Base-by-base conservation (phyloP, 2,113 vertebrate species). In the Apistogramma diplotaenia region DNA sequence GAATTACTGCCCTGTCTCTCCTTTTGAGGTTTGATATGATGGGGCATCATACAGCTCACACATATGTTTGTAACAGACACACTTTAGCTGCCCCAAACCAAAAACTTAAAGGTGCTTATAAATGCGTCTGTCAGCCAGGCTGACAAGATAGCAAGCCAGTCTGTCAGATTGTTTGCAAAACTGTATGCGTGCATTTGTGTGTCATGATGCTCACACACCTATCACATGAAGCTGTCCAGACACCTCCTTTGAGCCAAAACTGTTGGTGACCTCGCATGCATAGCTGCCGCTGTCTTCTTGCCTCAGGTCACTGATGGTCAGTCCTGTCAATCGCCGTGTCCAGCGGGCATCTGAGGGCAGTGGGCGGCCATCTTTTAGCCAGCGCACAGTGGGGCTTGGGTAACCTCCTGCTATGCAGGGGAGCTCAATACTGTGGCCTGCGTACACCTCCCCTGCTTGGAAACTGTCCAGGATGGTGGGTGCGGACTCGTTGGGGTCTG, bases 201-300 rank as follows among this genome's bases (percentile, higher is more conserved):
- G 71, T 46, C 4, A 51, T 18, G 15, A 78, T 23, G 75, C 43
- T 78, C 75, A 79, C 89, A 79, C 91, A 99, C 98, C 98, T 25
- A 99, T 97, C 84, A 99, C 95, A 0, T 95, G 97, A 90, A 99
- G 96, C 92, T 95, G 96, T 77, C 97, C 98, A 0, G 97, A 98
- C 93, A 97, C 97, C 90, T 99, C 98, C 84, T 97, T 96, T 1
- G 97, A 99, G 84, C 98, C 98, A 2, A 99, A 99, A 90, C 97
- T 99, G 95, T 99, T 99, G 93, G 97, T 99, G 92, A 99, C 97
- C 92, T 99, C 98, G 56, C 98, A 99, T 72, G 98, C 96, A 85
- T 99, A 99, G 89, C 96, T 97, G 76, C 98, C 98, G 0, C 97
- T 98, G 96, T 99, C 98, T 89, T 99, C 98, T 27, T 96, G 95